These are phyloP conservation scores for Pipistrellus kuhlii DNA, from an alignment of 2,797 vertebrate genomes.

Conservation along the genomic window DNA sequence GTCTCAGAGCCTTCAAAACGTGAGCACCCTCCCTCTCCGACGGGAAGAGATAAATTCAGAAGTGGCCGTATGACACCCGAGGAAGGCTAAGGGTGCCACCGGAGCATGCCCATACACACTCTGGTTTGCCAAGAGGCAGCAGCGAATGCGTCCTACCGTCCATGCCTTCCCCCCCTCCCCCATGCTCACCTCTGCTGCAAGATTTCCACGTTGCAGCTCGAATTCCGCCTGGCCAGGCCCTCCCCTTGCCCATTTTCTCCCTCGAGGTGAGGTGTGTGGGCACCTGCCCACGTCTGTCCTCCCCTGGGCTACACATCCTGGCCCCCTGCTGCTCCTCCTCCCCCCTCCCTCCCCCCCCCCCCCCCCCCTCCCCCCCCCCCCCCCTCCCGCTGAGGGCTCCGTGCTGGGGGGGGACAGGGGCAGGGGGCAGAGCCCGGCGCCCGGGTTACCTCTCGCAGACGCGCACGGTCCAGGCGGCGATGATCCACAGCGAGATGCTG, in stretches of 20 bases:
- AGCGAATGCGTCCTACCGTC: too few relatives aligned
- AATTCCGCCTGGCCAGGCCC: not conserved
- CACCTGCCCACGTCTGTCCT: not conserved
- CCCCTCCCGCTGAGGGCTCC: not conserved
- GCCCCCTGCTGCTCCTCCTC: not conserved
- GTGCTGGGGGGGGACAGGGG: not conserved
- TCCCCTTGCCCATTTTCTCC: not conserved
- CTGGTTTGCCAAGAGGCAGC: not conserved
- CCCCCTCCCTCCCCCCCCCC: not conserved
- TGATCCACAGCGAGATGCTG: slow-evolving; percentile 99
- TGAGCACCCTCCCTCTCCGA: not conserved
- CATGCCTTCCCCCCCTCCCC: not conserved
- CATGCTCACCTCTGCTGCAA: not conserved
- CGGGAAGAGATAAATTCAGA: not conserved
- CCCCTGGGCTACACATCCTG: not conserved
- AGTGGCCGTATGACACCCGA: not conserved
- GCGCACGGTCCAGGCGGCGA: slow-evolving; percentile 98
- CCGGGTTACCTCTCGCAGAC: slow-evolving; percentile 96
- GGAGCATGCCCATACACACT: not conserved
- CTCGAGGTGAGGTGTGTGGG: not conserved
- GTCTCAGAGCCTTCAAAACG: slow-evolving; percentile 24
- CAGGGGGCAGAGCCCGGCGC: fast-evolving
- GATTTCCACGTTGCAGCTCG: not conserved
- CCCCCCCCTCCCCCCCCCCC: not conserved
- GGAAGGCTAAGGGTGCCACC: not conserved